phyloP scores from a whole-genome alignment of 2,797 vertebrate genomes.

The Limosa lapponica region DNA sequence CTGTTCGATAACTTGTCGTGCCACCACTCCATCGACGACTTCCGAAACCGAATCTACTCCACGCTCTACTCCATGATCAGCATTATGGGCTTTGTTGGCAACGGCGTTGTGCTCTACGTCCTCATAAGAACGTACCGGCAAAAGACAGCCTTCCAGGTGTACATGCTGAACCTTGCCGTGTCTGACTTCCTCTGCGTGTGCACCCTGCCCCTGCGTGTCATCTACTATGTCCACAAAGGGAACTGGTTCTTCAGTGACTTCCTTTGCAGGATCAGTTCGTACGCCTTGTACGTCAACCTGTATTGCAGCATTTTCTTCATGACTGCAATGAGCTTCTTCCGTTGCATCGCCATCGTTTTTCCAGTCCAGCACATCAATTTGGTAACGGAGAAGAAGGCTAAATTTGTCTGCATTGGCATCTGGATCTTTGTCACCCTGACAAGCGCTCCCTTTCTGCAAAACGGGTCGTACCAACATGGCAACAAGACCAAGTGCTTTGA shows the following conservation, averaged over 20 bases:
- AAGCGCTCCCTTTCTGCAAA: conserved; percentile 85
- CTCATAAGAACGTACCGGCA: conserved; percentile 84
- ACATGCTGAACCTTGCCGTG: conserved; percentile 92
- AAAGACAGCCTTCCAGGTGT: conserved; percentile 89
- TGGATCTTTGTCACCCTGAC: conserved; percentile 89
- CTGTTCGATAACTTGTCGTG: conserved; percentile 12
- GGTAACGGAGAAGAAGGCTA: conserved; percentile 83
- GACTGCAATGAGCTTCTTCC: conserved; percentile 94
- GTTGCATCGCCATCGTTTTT: conserved; percentile 93
- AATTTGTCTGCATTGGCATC: conserved; percentile 80
- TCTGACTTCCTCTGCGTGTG: conserved; percentile 91
- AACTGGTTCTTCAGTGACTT: conserved; percentile 89
- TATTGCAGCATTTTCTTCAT: conserved; percentile 96
- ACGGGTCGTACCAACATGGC: conserved; percentile 59
- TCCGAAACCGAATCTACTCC: conserved; percentile 92
- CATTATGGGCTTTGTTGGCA: conserved; percentile 86
- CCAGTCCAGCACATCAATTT: conserved; percentile 88
- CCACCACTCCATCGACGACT: conserved; percentile 85
- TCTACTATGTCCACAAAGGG: conserved; percentile 88
- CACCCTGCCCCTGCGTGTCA: conserved; percentile 89
- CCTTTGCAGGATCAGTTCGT: conserved; percentile 90
- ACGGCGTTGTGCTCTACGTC: conserved; percentile 86
- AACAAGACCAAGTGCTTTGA: conserved; percentile 95
- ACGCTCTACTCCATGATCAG: conserved; percentile 90
- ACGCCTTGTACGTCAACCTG: conserved; percentile 93